Base-by-base conservation (phyloP, 64 coral and sea anemone genomes). In the Astreopora myriophthalma region DNA sequence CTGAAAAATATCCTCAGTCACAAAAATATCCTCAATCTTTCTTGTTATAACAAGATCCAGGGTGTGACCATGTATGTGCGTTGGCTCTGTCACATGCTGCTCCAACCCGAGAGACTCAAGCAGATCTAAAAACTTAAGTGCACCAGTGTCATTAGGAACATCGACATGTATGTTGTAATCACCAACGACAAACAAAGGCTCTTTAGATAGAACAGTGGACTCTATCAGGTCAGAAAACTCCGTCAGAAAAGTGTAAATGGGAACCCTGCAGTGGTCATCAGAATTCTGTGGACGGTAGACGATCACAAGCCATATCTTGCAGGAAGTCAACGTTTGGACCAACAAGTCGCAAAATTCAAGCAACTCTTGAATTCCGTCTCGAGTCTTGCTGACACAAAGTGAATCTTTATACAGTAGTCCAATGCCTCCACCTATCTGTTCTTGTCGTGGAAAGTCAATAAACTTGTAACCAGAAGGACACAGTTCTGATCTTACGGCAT, bases 121-220 rank as follows among this genome's bases (percentile, higher is more conserved):
- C 64, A 68, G 64, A 68, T 68, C 64, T 68, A 28, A 68, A 68
- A 68, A 68, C 64, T 68, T 68, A 68, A 68, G 64, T 68, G 64
- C 64, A 68, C 26, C 64, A 68, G 64, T 68, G 64, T 55, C 31
- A 26, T 29, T 73, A 14, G 70, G 70, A 36, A 34, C 42, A 76
- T 76, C 73, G 26, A 76, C 73, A 76, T 30, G 73, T 76, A 76
- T 76, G 37, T 79, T 79, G 37, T 48, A 79, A 51, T 79, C 75
- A 79, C 75, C 75, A 79, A 79, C 75, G 38, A 79, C 48, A 48
- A 79, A 48, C 75, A 79, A 79, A 79, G 75, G 75, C 27, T 79
- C 75, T 78, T 78, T 48, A 44, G 75, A 26, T 42, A 78, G 75
- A 78, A 78, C 48, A 78, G 48, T 78, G 48, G 75, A 51, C 75